phyloP scores from a whole-genome alignment of 2,888 invertebrate genomes.

The Thymelicus acteon region DNA sequence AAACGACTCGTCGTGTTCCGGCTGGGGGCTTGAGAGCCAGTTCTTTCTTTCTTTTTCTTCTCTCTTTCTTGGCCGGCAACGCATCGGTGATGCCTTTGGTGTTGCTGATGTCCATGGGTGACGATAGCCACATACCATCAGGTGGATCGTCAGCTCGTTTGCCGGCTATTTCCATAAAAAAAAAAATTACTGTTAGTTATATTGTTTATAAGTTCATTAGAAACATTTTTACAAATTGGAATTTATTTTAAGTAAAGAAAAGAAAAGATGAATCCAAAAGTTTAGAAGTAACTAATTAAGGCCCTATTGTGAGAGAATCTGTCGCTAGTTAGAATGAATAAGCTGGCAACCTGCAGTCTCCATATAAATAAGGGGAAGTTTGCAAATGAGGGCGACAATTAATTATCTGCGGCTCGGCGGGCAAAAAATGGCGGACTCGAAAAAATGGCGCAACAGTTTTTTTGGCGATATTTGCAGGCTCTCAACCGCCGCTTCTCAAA shows the following conservation, averaged over 20 bases:
- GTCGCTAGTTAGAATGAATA: conserved; percentile 32
- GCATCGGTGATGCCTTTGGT: too few relatives aligned
- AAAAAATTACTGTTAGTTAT: too few relatives aligned
- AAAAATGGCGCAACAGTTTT: conserved; percentile 46
- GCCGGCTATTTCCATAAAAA: too few relatives aligned
- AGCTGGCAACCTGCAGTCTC: conserved; percentile 30
- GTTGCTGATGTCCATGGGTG: too few relatives aligned
- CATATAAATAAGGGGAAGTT: conserved; percentile 38
- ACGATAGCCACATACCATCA: too few relatives aligned
- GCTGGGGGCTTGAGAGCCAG: too few relatives aligned
- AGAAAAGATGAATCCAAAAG: neutral
- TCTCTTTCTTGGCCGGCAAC: too few relatives aligned
- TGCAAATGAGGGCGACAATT: conserved; percentile 64
- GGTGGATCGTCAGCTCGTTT: too few relatives aligned
- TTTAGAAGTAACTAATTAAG: conserved; percentile 32
- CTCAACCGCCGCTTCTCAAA: conserved; percentile 32
- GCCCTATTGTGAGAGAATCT: conserved; percentile 32
- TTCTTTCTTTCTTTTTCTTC: too few relatives aligned
- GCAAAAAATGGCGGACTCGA: conserved; percentile 55
- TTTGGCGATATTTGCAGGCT: conserved; percentile 37
- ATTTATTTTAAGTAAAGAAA: neutral
- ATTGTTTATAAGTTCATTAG: too few relatives aligned
- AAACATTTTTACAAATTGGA: too few relatives aligned
- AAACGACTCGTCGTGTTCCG: too few relatives aligned
- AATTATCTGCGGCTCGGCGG: conserved; percentile 58